Evolutionary conservation across 2,113 vertebrate genomes (phyloP).

Genomic region (Chlamydotis undulata): DNA sequence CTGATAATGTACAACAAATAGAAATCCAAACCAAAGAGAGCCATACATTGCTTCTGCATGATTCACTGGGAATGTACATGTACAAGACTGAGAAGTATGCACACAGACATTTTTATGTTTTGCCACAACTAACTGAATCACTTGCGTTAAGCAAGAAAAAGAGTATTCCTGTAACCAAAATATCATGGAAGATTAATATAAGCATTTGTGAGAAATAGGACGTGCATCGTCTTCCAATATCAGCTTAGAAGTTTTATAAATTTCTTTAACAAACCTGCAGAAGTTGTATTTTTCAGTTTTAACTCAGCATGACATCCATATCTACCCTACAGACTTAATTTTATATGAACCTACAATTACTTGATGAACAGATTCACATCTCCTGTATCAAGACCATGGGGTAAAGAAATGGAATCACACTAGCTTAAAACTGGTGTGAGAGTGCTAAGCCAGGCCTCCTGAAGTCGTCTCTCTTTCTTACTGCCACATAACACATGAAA

Average conservation of each 20-base stretch:
- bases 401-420: neutral
- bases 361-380: neutral
- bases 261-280: neutral
- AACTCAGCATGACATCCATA: neutral
- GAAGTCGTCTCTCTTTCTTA: neutral
- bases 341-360: neutral
- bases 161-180: neutral
- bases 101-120: neutral
- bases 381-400: neutral
- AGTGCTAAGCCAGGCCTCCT: neutral
- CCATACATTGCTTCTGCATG: neutral
- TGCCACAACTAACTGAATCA: conserved; percentile 2
- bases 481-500: neutral
- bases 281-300: neutral
- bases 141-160: neutral
- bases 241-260: neutral
- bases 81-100: neutral
- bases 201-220: neutral
- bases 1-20: neutral
- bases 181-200: neutral
- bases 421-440: neutral
- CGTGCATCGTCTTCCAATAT: neutral
- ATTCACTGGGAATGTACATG: neutral
- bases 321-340: neutral
- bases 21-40: neutral